These are phyloP conservation scores for Eriocheir sinensis DNA, from an alignment of 1,140 invertebrate genomes.

Conservation along the genomic window DNA sequence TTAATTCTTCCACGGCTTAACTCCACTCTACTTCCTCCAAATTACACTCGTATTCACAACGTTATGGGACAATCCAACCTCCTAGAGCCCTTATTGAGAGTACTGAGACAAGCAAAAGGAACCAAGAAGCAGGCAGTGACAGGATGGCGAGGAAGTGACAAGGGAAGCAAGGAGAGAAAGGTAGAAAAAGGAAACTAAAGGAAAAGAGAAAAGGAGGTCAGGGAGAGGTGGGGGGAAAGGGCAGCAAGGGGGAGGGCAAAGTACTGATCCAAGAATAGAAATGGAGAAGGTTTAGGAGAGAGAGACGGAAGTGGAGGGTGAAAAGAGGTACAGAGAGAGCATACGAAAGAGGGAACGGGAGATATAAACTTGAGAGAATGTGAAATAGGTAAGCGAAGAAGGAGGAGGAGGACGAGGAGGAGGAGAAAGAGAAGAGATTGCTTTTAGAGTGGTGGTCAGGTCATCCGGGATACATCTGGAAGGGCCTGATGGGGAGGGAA, in stretches of 20 bases:
- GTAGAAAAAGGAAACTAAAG: neutral
- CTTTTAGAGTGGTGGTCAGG: neutral
- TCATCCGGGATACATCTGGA: no score
- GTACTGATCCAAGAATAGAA: no score
- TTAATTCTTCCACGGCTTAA: neutral
- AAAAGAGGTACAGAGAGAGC: conserved; percentile 11
- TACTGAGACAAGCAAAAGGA: neutral
- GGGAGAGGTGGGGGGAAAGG: neutral
- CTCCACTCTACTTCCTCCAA: neutral
- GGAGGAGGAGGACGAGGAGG: neutral
- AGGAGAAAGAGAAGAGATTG: no score
- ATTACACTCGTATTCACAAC: no score
- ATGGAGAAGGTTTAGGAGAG: no score
- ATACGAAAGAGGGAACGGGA: neutral
- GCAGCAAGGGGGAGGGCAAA: neutral
- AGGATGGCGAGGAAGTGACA: no score
- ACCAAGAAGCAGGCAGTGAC: no score
- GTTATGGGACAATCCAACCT: no score
- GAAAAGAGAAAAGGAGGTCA: neutral
- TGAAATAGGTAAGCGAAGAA: neutral
- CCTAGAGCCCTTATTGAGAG: no score
- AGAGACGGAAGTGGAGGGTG: neutral
- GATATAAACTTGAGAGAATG: neutral
- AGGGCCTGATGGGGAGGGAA: no score
- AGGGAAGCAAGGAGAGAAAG: neutral